Conservation (phyloP, 92 coral and sea anemone species). For the Isaurus tuberculatus region DNA sequence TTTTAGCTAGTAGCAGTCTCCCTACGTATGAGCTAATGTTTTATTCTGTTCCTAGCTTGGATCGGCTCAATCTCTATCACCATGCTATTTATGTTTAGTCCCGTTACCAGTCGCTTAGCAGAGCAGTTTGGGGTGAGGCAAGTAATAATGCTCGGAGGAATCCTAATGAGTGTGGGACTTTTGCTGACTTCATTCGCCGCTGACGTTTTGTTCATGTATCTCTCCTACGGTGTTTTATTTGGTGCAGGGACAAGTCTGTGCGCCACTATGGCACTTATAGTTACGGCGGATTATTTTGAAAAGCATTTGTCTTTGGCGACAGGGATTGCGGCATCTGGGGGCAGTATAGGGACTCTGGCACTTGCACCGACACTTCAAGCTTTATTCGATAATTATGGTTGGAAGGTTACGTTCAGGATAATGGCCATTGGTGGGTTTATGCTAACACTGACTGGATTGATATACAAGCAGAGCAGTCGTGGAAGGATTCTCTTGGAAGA, state of each 20-base stretch:
- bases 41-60: slow-evolving; percentile 77
- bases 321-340: slow-evolving; percentile 93
- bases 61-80: slow-evolving; percentile 94
- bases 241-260: slow-evolving; percentile 94
- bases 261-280: slow-evolving; percentile 87
- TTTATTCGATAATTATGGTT: slow-evolving; percentile 72
- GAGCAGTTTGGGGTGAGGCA: slow-evolving; percentile 87
- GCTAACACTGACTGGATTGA: slow-evolving; percentile 78
- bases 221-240: slow-evolving; percentile 87
- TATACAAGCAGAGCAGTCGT: slow-evolving; percentile 64
- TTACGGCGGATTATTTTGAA: slow-evolving; percentile 87
- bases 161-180: slow-evolving; percentile 84
- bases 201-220: slow-evolving; percentile 72
- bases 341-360: slow-evolving; percentile 88
- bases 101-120: slow-evolving; percentile 88
- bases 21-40: neutral
- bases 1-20: no score
- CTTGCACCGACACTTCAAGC: slow-evolving; percentile 87
- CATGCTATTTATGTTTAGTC: slow-evolving; percentile 92
- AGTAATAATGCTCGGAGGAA: slow-evolving; percentile 82
- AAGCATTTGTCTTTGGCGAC: slow-evolving; percentile 91
- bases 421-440: slow-evolving; percentile 75
- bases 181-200: slow-evolving; percentile 86
- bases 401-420: slow-evolving; percentile 76
- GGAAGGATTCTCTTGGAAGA: slow-evolving; percentile 32